Conservation (phyloP, 2,888 invertebrate genomes). For the Cryptocephalus primarius region DNA sequence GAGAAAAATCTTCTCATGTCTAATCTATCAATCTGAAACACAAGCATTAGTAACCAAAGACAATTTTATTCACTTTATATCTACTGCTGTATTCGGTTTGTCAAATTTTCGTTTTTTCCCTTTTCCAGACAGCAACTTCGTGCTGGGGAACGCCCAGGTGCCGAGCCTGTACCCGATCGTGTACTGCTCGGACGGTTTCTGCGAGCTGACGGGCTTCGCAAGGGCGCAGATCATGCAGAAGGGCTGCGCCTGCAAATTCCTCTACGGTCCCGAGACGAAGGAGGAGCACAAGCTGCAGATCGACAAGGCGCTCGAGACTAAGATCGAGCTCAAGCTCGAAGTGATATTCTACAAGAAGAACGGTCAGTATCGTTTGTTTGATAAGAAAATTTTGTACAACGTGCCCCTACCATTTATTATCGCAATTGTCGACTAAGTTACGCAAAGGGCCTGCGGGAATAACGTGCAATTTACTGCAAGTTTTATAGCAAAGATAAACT, state of each 20-base stretch:
- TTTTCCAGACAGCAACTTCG: slow-evolving; percentile 87
- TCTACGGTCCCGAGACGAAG: slow-evolving; percentile 82
- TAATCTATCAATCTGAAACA: too few relatives aligned
- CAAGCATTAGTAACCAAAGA: too few relatives aligned
- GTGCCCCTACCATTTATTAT: too few relatives aligned
- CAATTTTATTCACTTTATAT: too few relatives aligned
- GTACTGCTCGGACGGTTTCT: slow-evolving; percentile 93
- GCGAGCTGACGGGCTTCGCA: slow-evolving; percentile 88
- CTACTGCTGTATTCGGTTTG: too few relatives aligned
- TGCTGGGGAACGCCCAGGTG: slow-evolving; percentile 91
- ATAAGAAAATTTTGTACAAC: background rate
- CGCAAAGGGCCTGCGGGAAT: too few relatives aligned
- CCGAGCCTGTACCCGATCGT: slow-evolving; percentile 81
- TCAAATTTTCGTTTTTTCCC: too few relatives aligned
- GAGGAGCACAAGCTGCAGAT: slow-evolving; percentile 83
- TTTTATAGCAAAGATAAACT: too few relatives aligned
- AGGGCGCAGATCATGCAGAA: slow-evolving; percentile 96
- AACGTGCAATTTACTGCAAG: too few relatives aligned
- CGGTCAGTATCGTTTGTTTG: slow-evolving; percentile 48
- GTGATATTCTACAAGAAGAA: slow-evolving; percentile 91
- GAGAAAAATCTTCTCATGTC: too few relatives aligned
- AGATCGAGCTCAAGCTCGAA: slow-evolving; percentile 87
- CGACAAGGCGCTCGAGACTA: slow-evolving; percentile 78
- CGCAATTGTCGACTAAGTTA: too few relatives aligned
- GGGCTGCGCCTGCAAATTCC: slow-evolving; percentile 89